Conservation (phyloP, 2,888 invertebrate genomes). For the Molanna angustata region DNA sequence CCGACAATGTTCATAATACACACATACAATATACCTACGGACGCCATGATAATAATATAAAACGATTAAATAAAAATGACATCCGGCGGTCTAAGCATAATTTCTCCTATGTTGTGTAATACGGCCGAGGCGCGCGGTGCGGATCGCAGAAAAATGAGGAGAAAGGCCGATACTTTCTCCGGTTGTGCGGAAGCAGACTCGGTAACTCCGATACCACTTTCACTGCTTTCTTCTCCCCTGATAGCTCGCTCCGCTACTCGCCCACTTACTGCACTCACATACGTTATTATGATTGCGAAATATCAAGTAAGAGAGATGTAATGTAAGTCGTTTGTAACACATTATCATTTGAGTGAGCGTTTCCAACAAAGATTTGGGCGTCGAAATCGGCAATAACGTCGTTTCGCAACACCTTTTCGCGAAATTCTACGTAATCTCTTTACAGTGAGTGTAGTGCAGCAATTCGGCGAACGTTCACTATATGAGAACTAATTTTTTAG, state of each 20-base stretch:
- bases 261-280: too few species aligned
- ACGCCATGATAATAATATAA: neutral
- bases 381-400: neutral
- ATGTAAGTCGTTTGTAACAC: slow-evolving; percentile 34
- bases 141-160: too few species aligned
- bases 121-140: slow-evolving; percentile 2
- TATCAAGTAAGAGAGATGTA: too few species aligned
- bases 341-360: slow-evolving; percentile 4
- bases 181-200: slow-evolving; percentile 5
- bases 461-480: too few species aligned
- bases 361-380: neutral
- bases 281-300: too few species aligned
- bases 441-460: too few species aligned
- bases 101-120: slow-evolving; percentile 28
- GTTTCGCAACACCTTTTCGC: neutral
- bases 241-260: slow-evolving; percentile 10
- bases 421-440: neutral
- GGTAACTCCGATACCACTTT: slow-evolving; percentile 20
- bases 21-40: neutral
- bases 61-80: slow-evolving; percentile 13
- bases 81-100: slow-evolving; percentile 20
- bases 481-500: slow-evolving; percentile 6
- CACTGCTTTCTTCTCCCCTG: slow-evolving; percentile 31
- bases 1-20: neutral
- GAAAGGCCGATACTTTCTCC: slow-evolving; percentile 22